Conservation (phyloP, 30 jellyfish, hydroid and myxozoan species). For the Calvadosia cruxmelitensis region DNA sequence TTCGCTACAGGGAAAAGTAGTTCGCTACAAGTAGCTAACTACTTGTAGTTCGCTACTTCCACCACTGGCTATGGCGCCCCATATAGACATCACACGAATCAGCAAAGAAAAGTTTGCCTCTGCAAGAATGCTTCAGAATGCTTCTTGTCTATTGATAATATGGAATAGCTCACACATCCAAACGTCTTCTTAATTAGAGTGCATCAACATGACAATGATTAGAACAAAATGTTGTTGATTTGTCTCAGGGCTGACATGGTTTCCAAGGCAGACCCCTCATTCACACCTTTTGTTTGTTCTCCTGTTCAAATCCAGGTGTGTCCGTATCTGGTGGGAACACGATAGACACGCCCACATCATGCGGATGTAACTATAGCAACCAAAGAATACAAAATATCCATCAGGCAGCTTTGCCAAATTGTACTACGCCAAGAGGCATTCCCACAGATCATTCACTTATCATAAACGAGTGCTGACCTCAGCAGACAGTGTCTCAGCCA, state of each 20-base stretch:
- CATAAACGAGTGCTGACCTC: slow-evolving; percentile 29
- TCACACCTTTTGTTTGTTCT: slow-evolving; percentile 45
- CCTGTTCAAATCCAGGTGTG: slow-evolving; percentile 90
- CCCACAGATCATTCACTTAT: no score
- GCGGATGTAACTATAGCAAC: slow-evolving; percentile 38
- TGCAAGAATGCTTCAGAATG: no score
- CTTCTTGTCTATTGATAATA: no score
- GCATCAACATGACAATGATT: not conserved
- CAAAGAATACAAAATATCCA: not conserved
- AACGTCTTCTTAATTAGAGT: not conserved
- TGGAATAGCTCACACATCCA: no score
- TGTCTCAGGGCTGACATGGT: not conserved
- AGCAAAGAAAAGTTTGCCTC: no score
- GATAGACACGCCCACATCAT: slow-evolving; percentile 66
- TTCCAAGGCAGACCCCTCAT: not conserved
- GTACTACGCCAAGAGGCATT: no score
- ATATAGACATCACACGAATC: no score
- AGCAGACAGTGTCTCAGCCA: slow-evolving; percentile 63
- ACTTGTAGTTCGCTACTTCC: no score
- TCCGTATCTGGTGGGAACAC: slow-evolving; percentile 94
- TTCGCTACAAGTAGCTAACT: no score
- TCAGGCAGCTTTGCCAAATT: no score
- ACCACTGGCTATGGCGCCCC: no score
- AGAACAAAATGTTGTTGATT: not conserved
- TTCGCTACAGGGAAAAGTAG: no score